Evolutionary conservation across 2,113 vertebrate genomes (phyloP).

Genomic region (Regulus satrapa): DNA sequence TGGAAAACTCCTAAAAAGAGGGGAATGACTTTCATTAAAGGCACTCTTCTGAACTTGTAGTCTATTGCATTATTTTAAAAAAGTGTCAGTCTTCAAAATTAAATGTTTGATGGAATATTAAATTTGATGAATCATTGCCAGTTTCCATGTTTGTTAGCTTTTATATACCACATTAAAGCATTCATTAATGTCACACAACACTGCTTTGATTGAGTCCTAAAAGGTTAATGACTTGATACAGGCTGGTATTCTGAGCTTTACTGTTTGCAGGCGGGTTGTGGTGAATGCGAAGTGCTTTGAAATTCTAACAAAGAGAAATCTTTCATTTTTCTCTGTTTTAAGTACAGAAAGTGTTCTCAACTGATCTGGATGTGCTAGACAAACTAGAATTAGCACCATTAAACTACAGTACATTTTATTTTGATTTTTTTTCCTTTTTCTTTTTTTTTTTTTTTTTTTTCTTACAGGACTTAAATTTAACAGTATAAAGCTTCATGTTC

Average conservation of each 20-base stretch:
- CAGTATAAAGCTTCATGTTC: background rate
- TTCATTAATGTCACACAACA: slow-evolving; percentile 75
- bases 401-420: background rate
- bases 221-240: slow-evolving; percentile 74
- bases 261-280: slow-evolving; percentile 31
- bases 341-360: background rate
- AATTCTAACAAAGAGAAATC: slow-evolving; percentile 52
- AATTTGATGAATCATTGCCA: slow-evolving; percentile 75
- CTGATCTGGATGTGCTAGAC: background rate
- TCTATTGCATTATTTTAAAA: slow-evolving; percentile 12
- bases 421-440: background rate
- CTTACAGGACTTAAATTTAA: background rate
- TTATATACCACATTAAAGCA: slow-evolving; percentile 74
- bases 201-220: slow-evolving; percentile 72
- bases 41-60: slow-evolving; percentile 39
- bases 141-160: slow-evolving; percentile 66
- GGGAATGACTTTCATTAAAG: slow-evolving; percentile 2
- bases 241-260: slow-evolving; percentile 50
- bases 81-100: slow-evolving; percentile 63
- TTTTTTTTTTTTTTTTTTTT: background rate
- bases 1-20: slow-evolving; percentile 4
- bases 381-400: background rate
- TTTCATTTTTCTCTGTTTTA: slow-evolving; percentile 27
- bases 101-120: slow-evolving; percentile 73
- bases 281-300: slow-evolving; percentile 42